Evolutionary conservation across 2,888 invertebrate genomes (phyloP), one percentile per base, ranked within the genome.

Genomic region (Thalpophila matura): DNA sequence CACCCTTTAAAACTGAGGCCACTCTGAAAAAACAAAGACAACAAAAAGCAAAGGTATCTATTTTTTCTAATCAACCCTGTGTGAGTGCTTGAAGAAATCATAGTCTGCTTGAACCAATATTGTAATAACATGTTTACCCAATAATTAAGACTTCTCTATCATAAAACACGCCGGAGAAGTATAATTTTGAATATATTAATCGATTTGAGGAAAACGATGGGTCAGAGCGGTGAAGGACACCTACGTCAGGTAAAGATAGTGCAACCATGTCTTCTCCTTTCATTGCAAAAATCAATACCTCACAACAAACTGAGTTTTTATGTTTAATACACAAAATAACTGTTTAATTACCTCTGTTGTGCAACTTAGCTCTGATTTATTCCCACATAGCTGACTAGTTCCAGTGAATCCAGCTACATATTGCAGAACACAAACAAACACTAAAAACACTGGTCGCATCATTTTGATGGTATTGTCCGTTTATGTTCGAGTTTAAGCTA

Each of bases 341-440:
- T 43, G 4, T 10, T 7, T 20, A 37, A 35, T 35, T 85, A 94
- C 94, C 91, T 93, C 91, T 16, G 88, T 91, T 47, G 89, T 88
- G 75, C 94, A 94, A 79, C 90, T 92, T 16, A 90, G 84, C 62
- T 86, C 83, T 2, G 85, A 88, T 43, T 84, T 86, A 50, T 90
- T 90, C 45, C 85, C 87, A 74, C 91, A 92, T 61, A 93, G 70
- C 58, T 86, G 83, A 57, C 84, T 85, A 43, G 69, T 66, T 58
- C 87, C 88, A 79, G 77, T 85, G 40, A 70, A 67, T 58, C 87
- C 88, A 79, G 77, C 79, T 70, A 84, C 89, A 87, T 83, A 82
- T 53, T 89, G 82, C 26, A 86, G 61, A 66, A 85, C 78, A 82
- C 77, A 86, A 77, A 86, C 58, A 74, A 87, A 75, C 70, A 88